Evolutionary conservation across 2,113 vertebrate species (phyloP), one percentile per base, ranked within the genome.

Genomic region (Stegastes partitus): DNA sequence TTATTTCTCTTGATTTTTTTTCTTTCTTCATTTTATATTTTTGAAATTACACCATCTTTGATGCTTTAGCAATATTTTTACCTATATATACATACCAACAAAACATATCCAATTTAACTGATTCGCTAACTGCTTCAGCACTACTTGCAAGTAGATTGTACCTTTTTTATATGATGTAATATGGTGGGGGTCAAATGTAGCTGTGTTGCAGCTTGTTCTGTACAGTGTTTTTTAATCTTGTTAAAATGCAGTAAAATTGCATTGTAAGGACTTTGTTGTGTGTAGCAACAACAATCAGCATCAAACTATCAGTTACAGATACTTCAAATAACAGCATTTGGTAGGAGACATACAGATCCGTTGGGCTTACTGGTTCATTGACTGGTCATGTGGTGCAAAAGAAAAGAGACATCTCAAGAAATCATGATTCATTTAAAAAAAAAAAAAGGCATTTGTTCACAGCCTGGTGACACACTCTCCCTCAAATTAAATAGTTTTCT

Each of bases 341-440:
- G 9, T 53, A 49, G 22, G 3, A 16, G 22, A 42, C 26, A 50
- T 16, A 47, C 4, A 55, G 28, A 23, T 23, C 44, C 15, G 19
- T 7, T 5, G 3, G 7, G 2, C 8, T 21, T 56, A 42, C 2
- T 51, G 31, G 3, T 23, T 0, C 18, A 23, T 3, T 53, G 25
- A n/a, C 1, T 51, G 2, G 11, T 58, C 10, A 58, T 28, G 42
- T 1, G 2, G 72, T 23, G 2, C 11, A 71, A 73, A 74, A 51
- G 1, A 71, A 57, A 56, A 37, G 16, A 39, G 18, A 68, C 42
- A 51, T 3, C 42, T 4, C 6, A 8, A 3, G 18, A 68, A 79
- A 66, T 53, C 34, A 55, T 9, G 8, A 73, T 84, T 84, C 83
- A 82, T 84, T 89, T 64, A 0, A 25, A 74, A 68, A 44, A 59